A percentile compares a stretch with the other conserved stretches of the same genome.
Evolutionary conservation across 2,888 invertebrate genomes (phyloP).

Genomic region (Lasioglossum oenotherae): DNA sequence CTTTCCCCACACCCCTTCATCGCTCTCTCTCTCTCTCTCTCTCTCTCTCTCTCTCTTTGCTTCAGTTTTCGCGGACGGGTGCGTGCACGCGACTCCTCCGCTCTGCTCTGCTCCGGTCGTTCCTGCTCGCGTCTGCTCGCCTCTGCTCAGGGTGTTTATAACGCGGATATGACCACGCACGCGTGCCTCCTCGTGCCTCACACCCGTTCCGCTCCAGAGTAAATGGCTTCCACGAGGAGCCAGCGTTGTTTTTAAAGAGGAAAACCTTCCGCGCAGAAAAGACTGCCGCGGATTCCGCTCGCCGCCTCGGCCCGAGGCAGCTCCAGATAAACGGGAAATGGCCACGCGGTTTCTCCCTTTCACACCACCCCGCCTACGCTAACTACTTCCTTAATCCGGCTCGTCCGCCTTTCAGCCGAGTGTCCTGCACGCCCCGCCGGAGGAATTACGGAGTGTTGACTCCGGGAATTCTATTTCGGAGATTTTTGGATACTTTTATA

Average conservation of each 20-base stretch:
- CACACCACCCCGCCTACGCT: neutral
- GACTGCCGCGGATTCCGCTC: neutral
- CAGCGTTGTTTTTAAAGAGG: constrained; percentile 28
- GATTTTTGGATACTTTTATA: neutral
- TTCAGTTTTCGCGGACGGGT: constrained; percentile 6
- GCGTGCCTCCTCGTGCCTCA: constrained; percentile 43
- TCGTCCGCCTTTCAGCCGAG: neutral
- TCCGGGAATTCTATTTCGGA: neutral
- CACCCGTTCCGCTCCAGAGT: constrained; percentile 29
- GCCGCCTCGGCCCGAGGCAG: neutral
- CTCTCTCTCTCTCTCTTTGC: neutral
- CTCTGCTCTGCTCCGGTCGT: neutral
- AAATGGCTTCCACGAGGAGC: constrained; percentile 57
- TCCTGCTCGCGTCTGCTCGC: neutral
- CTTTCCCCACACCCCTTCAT: neutral
- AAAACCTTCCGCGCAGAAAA: constrained; percentile 15
- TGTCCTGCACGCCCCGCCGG: neutral
- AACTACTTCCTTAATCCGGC: constrained; percentile 46
- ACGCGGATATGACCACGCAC: constrained; percentile 56
- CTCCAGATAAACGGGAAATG: constrained; percentile 38
- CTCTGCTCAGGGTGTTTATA: constrained; percentile 27
- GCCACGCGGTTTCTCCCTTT: constrained; percentile 34
- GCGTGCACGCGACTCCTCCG: constrained; percentile 5
- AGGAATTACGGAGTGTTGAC: constrained; percentile 22
- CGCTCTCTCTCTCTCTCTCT: neutral